Base-by-base conservation (phyloP, 1,140 invertebrate genomes). In the Cydia splendana region DNA sequence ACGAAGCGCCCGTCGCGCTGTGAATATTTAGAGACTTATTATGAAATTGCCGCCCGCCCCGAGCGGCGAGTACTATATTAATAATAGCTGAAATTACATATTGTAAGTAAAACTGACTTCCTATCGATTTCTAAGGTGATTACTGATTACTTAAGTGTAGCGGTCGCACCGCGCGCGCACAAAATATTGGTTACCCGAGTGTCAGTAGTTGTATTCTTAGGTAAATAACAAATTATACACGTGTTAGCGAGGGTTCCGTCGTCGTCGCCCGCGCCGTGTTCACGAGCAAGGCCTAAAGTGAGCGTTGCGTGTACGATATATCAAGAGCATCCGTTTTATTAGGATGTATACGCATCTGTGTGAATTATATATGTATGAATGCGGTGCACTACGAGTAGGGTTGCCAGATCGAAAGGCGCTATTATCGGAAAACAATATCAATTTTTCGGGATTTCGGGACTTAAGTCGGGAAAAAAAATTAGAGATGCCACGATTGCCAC, bases 81-180 rank as follows among this genome's bases (percentile, higher is more conserved):
- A 84, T 91, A 88, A 90, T 93, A 93, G 88, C 83, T 78, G 83
- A 48, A 91, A 77, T 88, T 90, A 71, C 67, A 71, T 91, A 90
- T 85, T 84, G 74, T 93, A 91, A 89, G 88, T 87, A 84, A 89
- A 89, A 90, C 85, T 88, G 89, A 91, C 88, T 91, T 91, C 91
- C 89, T 91, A 88, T 91, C 88, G 88, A 88, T 91, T 88, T 86
- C 88, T 89, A 89, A 88, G 87, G 84, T 85, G 84, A 84, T 86
- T 34, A 45, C 67, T 84, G 84, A 84, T 86, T 84, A 85, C 77
- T 81, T 85, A 83, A 83, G 83, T 84, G 84, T 82, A 77, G 75
- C 65, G 81, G 80, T 80, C 69, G 51, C 69, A 75, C 75, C 20
- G 53, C 77, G 79, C 71, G 75, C 51, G 84, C 85, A 83, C 80